Evolutionary conservation across 2,888 invertebrate genomes (phyloP).

Genomic region (Drosophila ochracea): DNA sequence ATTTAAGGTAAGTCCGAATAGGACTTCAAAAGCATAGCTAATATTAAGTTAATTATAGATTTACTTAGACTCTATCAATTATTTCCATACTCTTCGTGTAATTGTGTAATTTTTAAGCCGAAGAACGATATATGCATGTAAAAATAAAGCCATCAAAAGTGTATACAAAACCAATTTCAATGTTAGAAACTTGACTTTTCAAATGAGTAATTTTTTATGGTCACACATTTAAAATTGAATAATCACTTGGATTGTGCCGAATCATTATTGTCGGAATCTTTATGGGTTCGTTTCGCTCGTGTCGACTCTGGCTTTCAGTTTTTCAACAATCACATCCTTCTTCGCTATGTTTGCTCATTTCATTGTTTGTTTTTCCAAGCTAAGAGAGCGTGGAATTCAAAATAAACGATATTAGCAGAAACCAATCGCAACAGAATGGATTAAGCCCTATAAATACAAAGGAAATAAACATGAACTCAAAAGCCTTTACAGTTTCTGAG

Average conservation of each 20-base stretch:
- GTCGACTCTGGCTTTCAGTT: slow-evolving; percentile 50
- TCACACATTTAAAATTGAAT: slow-evolving; percentile 55
- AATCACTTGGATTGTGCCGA: slow-evolving; percentile 65
- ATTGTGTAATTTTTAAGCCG: neutral
- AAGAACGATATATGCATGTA: neutral
- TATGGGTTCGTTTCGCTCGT: slow-evolving; percentile 55
- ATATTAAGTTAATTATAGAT: neutral
- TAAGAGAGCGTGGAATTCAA: slow-evolving; percentile 18
- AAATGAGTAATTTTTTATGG: slow-evolving; percentile 17
- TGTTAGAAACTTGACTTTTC: slow-evolving; percentile 6
- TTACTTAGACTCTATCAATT: neutral
- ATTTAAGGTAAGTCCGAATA: slow-evolving; percentile 57
- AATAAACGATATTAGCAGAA: slow-evolving; percentile 20
- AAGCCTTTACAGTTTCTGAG: neutral
- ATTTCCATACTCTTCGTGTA: neutral
- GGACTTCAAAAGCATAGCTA: neutral
- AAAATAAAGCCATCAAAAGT: slow-evolving; percentile 20
- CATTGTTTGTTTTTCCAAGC: slow-evolving; percentile 17
- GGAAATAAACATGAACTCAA: neutral
- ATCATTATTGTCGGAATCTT: slow-evolving; percentile 74
- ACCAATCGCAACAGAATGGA: slow-evolving; percentile 20
- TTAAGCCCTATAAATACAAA: slow-evolving; percentile 23
- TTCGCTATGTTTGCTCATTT: slow-evolving; percentile 8
- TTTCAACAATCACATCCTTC: slow-evolving; percentile 38
- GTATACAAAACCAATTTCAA: slow-evolving; percentile 10